A percentile compares a stretch with the other conserved stretches of the same genome.
Conservation (phyloP, 1,140 invertebrate genomes). For the Anadara kagoshimensis region DNA sequence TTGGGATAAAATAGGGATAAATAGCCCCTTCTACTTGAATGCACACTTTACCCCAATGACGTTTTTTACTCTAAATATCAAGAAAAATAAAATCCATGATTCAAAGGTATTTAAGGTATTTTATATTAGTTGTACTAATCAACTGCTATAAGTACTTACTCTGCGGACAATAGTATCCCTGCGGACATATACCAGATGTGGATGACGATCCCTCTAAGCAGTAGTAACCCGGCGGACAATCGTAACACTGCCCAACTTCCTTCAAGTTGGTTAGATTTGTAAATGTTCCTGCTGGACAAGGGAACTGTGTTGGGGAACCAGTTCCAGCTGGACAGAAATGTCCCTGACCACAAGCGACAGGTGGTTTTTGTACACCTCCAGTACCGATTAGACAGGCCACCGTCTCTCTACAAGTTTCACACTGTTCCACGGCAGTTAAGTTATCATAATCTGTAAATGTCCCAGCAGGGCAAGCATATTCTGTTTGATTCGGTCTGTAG, state of each 20-base stretch:
- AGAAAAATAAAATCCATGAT: too few species aligned
- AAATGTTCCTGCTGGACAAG: conserved; percentile 65
- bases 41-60: too few species aligned
- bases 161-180: conserved; percentile 68
- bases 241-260: conserved; percentile 58
- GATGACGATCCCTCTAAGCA: conserved; percentile 63
- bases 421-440: conserved; percentile 64
- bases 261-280: conserved; percentile 67
- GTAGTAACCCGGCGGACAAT: conserved; percentile 66
- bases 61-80: too few species aligned
- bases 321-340: conserved; percentile 67
- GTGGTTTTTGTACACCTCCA: conserved; percentile 67
- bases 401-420: conserved; percentile 59
- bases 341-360: conserved; percentile 62
- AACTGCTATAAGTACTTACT: conserved; percentile 38
- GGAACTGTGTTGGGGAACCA: conserved; percentile 51
- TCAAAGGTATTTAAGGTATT: too few species aligned
- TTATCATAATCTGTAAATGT: conserved; percentile 67
- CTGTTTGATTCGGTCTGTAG: conserved; percentile 55
- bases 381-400: conserved; percentile 61
- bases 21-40: too few species aligned
- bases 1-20: too few species aligned
- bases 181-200: conserved; percentile 55
- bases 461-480: conserved; percentile 68
- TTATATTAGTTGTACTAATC: too few species aligned